Conservation (phyloP, 1,140 invertebrate genomes). For the Brachionus plicatilis region DNA sequence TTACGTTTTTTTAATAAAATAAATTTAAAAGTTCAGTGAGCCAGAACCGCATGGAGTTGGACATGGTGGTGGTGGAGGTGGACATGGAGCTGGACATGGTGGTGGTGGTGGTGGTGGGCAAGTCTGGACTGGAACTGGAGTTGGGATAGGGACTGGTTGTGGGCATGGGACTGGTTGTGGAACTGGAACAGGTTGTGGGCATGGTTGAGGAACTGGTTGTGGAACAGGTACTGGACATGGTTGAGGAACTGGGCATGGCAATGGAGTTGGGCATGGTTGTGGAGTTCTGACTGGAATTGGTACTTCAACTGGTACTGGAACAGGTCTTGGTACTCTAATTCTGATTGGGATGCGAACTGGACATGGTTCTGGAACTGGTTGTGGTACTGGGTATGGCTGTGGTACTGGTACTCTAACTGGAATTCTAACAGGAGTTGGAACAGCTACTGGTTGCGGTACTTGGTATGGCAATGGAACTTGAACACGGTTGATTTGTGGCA, state of each 20-base stretch:
- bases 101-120: neutral
- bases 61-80: neutral
- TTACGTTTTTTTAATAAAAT: neutral
- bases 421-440: neutral
- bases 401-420: slow-evolving; percentile 28
- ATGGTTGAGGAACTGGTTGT: neutral
- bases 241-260: neutral
- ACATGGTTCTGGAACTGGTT: neutral
- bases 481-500: neutral
- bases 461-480: neutral
- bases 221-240: neutral
- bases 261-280: neutral
- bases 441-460: neutral
- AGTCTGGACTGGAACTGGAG: neutral
- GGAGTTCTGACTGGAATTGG: neutral
- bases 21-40: neutral
- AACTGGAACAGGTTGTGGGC: neutral
- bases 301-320: neutral
- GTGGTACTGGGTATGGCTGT: slow-evolving; percentile 5
- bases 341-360: slow-evolving; percentile 12
- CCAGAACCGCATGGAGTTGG: neutral
- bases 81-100: neutral
- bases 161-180: neutral
- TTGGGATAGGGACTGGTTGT: neutral
- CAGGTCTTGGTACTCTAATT: slow-evolving; percentile 8